Evolutionary conservation across 1,140 invertebrate genomes (phyloP).

Genomic region (Littorina saxatilis): DNA sequence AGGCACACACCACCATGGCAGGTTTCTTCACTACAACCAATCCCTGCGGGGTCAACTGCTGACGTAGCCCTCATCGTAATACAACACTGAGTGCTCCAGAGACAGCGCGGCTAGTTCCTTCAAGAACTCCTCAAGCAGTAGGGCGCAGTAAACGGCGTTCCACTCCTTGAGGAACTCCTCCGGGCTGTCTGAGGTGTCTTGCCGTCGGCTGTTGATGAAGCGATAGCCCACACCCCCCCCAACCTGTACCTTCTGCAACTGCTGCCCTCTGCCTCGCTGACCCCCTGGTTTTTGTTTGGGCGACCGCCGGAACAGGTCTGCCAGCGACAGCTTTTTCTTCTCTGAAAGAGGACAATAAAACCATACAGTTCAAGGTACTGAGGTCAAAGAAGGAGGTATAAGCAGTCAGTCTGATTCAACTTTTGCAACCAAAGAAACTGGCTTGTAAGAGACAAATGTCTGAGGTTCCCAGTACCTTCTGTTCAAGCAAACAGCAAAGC

Average conservation of each 20-base stretch:
- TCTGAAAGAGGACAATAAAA: constrained; percentile 57
- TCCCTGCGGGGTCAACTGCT: constrained; percentile 40
- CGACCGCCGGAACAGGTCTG: constrained; percentile 69
- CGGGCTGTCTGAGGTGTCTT: constrained; percentile 57
- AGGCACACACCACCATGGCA: too few species aligned
- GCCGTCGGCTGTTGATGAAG: constrained; percentile 57
- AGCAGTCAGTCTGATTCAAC: too few species aligned
- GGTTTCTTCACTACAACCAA: too few species aligned
- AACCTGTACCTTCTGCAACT: constrained; percentile 52
- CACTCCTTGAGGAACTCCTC: constrained; percentile 73
- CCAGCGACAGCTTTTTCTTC: constrained; percentile 67
- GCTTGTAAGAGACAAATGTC: too few species aligned
- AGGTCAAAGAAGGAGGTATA: too few species aligned
- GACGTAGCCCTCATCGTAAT: constrained; percentile 32
- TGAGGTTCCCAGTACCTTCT: too few species aligned
- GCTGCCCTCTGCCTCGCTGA: constrained; percentile 40
- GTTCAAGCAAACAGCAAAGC: too few species aligned
- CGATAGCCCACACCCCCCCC: constrained; percentile 57
- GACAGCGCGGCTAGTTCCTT: constrained; percentile 94
- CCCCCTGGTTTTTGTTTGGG: constrained; percentile 40
- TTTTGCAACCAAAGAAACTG: too few species aligned
- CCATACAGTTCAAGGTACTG: too few species aligned
- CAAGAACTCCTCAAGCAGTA: constrained; percentile 93
- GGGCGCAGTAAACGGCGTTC: constrained; percentile 88
- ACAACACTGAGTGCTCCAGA: constrained; percentile 85